Base-by-base conservation (phyloP, 2,888 invertebrate species). In the Falcaria lacertinaria region DNA sequence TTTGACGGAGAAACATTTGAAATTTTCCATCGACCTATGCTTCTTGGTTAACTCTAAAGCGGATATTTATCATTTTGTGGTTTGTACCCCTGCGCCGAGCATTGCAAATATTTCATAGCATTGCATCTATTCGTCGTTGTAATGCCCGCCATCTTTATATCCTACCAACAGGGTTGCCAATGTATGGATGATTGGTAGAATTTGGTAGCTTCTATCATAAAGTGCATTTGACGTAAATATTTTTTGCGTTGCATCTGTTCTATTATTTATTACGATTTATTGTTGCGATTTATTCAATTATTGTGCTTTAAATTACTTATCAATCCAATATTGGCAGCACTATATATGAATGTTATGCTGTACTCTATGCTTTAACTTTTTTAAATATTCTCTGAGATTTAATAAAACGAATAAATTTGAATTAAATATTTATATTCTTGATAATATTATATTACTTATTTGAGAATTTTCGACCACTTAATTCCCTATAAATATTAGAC, bases 31-130 rank as follows among this genome's bases (percentile, higher is more conserved):
- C 78, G 80, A 80, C 77, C 75, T 80, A 66, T 83, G 88, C 89
- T 88, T 89, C 89, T 89, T 89, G 89, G 89, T 88, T 79, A 86
- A 89, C 89, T 89, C 89, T 89, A 80, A 78, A 74, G 89, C 89
- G 89, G 88, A 83, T 75, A 69, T 74, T 69, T 73, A 74, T 84
- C 78, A 80, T 83, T 22, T 78, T 81, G 70, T 82, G 87, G 84
- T 83, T 81, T 81, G 84, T 83, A 82, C 71, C 80, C 76, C 68
- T 70, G 61, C 71, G 82, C 76, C 78, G 68, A 72, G 79, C 79
- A 80, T 83, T 77, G 78, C 79, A 76, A 72, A 71, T 67, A 63
- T 57, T 49, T 70, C 80, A 80, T 80, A 69, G 74, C 78, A 81
- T 84, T 78, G 81, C 78, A 82, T 80, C 71, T 68, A 54, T 74